Evolutionary conservation across 2,797 vertebrate genomes (phyloP).

Genomic region (Gila robusta): DNA sequence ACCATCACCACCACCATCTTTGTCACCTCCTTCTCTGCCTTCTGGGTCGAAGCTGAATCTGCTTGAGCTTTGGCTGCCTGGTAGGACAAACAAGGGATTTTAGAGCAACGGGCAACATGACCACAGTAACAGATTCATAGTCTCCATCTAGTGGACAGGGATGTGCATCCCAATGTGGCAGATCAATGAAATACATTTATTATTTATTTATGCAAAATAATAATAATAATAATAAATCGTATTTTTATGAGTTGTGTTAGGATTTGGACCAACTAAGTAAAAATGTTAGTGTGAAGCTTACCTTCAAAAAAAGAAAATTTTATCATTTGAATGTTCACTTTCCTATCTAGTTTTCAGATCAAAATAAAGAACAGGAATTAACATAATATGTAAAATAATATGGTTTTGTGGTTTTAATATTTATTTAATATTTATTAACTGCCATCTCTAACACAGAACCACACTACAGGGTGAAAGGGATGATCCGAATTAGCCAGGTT

Average conservation of each 20-base stretch:
- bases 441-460: constrained; percentile 57
- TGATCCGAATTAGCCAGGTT: constrained; percentile 66
- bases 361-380: neutral
- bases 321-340: neutral
- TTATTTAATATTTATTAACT: constrained; percentile 61
- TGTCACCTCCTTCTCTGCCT: constrained; percentile 82
- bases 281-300: neutral
- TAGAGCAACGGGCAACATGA: neutral
- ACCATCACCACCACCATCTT: constrained; percentile 84
- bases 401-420: neutral
- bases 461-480: constrained; percentile 62
- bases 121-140: neutral
- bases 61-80: constrained; percentile 81
- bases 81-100: neutral
- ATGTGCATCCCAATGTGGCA: neutral
- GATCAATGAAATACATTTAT: neutral
- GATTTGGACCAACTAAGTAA: neutral
- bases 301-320: neutral
- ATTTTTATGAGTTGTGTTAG: neutral
- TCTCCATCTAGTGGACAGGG: constrained; percentile 14
- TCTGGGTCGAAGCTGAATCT: constrained; percentile 83
- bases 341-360: neutral
- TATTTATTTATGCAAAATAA: neutral
- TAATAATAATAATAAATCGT: neutral
- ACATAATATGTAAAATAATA: neutral